Conservation (phyloP, 2,888 invertebrate genomes). For the Cryptocephalus primarius region DNA sequence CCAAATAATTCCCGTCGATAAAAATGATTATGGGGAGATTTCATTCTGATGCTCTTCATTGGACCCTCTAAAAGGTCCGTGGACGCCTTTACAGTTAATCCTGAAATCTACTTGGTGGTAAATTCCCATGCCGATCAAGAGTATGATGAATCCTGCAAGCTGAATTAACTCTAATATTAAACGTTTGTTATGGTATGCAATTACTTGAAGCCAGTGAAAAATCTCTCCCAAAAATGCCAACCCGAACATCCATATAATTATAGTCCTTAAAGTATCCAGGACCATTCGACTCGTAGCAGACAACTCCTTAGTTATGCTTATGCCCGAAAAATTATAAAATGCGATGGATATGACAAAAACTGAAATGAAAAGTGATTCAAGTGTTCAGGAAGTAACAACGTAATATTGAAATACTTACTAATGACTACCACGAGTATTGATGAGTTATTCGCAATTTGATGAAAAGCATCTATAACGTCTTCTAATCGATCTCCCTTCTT, state of each 20-base stretch:
- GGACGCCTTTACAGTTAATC: too few species aligned
- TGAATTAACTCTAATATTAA: constrained; percentile 17
- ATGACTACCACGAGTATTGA: constrained; percentile 51
- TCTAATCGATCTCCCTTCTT: constrained; percentile 67
- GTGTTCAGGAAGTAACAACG: too few species aligned
- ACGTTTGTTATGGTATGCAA: constrained; percentile 36
- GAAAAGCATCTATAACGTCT: constrained; percentile 71
- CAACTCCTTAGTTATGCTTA: constrained; percentile 79
- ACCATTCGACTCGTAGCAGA: constrained; percentile 51
- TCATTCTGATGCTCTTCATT: too few species aligned
- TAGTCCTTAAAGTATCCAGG: constrained; percentile 44
- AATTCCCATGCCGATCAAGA: too few species aligned
- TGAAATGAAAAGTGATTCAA: too few species aligned
- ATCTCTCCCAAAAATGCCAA: constrained; percentile 64
- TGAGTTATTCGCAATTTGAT: constrained; percentile 60
- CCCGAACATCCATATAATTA: constrained; percentile 79
- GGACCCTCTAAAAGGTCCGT: too few species aligned
- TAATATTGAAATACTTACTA: constrained; percentile 35
- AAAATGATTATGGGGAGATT: too few species aligned
- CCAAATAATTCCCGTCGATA: too few species aligned
- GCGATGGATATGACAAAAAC: constrained; percentile 62
- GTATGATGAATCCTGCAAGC: constrained; percentile 18
- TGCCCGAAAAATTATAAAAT: constrained; percentile 50
- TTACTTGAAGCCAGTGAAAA: constrained; percentile 64
- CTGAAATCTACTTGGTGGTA: too few species aligned